phyloP scores from a whole-genome alignment of 2,888 invertebrate species.

The Petrophora chlorosata region DNA sequence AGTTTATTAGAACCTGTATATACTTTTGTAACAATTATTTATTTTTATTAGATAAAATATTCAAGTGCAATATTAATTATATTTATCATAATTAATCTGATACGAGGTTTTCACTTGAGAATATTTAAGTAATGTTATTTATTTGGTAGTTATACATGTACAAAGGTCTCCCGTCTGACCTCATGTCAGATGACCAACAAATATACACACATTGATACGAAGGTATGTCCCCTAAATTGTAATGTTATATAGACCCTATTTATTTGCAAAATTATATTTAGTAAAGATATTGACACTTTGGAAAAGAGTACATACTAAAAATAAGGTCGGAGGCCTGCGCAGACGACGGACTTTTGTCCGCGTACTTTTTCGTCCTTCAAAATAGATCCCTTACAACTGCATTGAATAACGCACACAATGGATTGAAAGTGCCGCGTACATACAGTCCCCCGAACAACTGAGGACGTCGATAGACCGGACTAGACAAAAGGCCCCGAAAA shows the following conservation, averaged over 20 bases:
- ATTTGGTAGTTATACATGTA: constrained; percentile 1
- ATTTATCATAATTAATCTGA: constrained; percentile 43
- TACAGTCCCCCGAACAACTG: too few species aligned
- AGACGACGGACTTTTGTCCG: too few species aligned
- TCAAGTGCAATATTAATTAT: constrained; percentile 34
- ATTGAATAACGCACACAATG: too few species aligned
- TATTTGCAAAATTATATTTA: constrained; percentile 8
- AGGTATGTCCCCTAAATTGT: constrained; percentile 5
- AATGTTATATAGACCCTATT: constrained; percentile 15
- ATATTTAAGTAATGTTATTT: constrained; percentile 21
- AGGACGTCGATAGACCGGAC: too few species aligned
- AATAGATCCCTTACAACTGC: too few species aligned
- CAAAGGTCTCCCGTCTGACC: neutral
- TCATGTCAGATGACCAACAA: neutral
- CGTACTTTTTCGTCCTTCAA: too few species aligned
- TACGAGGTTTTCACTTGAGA: constrained; percentile 46
- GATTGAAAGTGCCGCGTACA: too few species aligned
- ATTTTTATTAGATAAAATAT: constrained; percentile 27
- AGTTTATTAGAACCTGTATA: neutral
- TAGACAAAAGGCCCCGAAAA: too few species aligned
- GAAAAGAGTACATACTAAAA: neutral
- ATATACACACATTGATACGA: neutral
- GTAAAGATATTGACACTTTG: constrained; percentile 7
- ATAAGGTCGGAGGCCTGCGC: too few species aligned
- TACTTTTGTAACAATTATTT: too few species aligned